A percentile compares a stretch with the other conserved stretches of the same genome.
phyloP scores from a whole-genome alignment of 92 coral and sea anemone species.

The Muricea muricata region DNA sequence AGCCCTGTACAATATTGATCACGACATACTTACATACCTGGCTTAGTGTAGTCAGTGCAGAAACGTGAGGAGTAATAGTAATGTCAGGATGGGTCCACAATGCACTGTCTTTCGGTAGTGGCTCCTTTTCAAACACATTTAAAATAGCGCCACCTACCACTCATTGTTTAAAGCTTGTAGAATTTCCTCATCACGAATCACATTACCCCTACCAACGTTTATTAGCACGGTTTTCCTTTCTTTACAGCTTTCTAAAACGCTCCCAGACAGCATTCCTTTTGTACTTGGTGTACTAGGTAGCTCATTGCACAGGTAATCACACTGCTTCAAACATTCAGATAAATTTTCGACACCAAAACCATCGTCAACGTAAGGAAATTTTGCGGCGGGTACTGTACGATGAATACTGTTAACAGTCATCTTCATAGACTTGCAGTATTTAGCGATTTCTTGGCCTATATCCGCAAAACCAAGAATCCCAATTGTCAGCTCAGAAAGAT shows the following conservation, averaged over 20 bases:
- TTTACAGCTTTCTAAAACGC: constrained; percentile 72
- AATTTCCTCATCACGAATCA: constrained; percentile 79
- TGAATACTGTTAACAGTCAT: constrained; percentile 88
- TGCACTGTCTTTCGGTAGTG: constrained; percentile 78
- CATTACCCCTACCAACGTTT: constrained; percentile 88
- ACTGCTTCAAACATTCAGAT: constrained; percentile 72
- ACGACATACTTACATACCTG: constrained; percentile 57
- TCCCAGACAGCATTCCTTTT: constrained; percentile 77
- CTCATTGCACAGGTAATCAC: constrained; percentile 87
- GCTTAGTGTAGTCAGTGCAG: constrained; percentile 60
- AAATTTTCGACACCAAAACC: constrained; percentile 61
- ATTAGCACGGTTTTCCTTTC: constrained; percentile 75
- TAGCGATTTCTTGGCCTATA: constrained; percentile 80
- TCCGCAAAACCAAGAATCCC: constrained; percentile 93
- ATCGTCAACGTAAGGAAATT: constrained; percentile 71
- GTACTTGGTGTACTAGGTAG: constrained; percentile 87
- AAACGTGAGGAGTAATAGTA: constrained; percentile 84
- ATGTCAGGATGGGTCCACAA: constrained; percentile 88
- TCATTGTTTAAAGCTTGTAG: constrained; percentile 75
- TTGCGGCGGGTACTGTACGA: constrained; percentile 50
- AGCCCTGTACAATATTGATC: too few relatives aligned
- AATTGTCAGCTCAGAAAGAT: constrained; percentile 67
- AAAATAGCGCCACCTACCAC: constrained; percentile 94
- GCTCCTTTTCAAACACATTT: constrained; percentile 89
- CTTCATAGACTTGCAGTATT: constrained; percentile 78